Evolutionary conservation across 2,797 vertebrate species (phyloP), one percentile per base, ranked within the genome.

Genomic region (Anisognathus igniventris): DNA sequence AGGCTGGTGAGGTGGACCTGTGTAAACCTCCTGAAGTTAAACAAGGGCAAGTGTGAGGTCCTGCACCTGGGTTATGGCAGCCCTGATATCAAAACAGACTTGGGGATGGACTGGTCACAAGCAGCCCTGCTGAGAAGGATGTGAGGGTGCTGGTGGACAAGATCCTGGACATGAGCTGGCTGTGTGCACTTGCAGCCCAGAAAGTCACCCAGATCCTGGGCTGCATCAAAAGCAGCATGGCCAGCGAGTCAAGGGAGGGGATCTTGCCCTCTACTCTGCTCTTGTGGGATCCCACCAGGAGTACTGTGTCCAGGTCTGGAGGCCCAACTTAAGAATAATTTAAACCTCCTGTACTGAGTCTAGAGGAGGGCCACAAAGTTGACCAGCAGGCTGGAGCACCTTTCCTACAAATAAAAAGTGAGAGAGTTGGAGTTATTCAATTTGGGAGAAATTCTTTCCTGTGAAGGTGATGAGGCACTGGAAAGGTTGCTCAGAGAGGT

Each of bases 201-300:
- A n/a, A 47, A 35, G 35, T 33, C 54, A 39, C 18, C 16, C 47
- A 45, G 33, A 40, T 54, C 23, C 33, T 37, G 27, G 40, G 13
- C 31, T 66, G 27, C 20, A 15, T 28, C 9, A 21, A 72, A 71
- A 78, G 40, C 31, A 22, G 14, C 2, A 9, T n/a, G 39, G 22
- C 15, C 22, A 24, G 30, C 12, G 22, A 33, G 25, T 45, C 0
- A 0, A 53, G 30, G 21, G 10, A 66, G 25, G 9, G 1, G 17
- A 73, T 66, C 27, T 71, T 66, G 24, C 39, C 17, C 24, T 24
- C 56, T 61, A 3, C 10, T 40, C 12, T 35, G 50, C 50, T 28
- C 31, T 31, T 17, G 37, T 13, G 22, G 5, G 12, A 50, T n/a
- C 40, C 35, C 40, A n/a, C 27, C 27, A 31, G 31, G 14, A 70